Conservation (phyloP, 2,797 vertebrate genomes). For the Scleropages formosus region DNA sequence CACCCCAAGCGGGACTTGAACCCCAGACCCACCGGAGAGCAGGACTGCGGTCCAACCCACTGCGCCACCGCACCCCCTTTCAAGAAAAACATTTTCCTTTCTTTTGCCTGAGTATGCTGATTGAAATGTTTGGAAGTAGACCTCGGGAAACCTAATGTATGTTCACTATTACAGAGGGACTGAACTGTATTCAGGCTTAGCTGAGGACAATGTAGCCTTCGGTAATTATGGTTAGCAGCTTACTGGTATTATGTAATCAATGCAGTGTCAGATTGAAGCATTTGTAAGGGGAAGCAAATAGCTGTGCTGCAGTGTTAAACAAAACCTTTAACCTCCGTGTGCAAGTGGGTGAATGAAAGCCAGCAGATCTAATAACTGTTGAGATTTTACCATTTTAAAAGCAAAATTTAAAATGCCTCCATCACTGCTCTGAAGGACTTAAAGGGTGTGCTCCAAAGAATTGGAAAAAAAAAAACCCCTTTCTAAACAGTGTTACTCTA, state of each 20-base stretch:
- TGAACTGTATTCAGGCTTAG: not conserved
- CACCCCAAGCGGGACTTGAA: too few relatives aligned
- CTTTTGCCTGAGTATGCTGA: not conserved
- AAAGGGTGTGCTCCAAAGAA: not conserved
- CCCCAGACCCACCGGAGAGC: too few relatives aligned
- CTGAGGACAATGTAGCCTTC: not conserved
- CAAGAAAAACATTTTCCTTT: not conserved
- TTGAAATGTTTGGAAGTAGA: not conserved
- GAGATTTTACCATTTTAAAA: too few relatives aligned
- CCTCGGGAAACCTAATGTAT: not conserved
- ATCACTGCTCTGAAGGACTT: not conserved
- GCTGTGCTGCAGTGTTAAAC: not conserved
- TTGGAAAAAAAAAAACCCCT: not conserved
- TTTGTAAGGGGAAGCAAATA: conserved; percentile 1
- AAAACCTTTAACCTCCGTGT: not conserved
- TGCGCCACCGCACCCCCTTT: too few relatives aligned
- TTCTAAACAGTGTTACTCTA: not conserved
- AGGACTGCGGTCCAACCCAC: too few relatives aligned
- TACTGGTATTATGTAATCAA: not conserved
- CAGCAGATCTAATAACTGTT: too few relatives aligned
- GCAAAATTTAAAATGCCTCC: too few relatives aligned
- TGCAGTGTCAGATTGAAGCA: not conserved
- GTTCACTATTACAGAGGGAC: not conserved
- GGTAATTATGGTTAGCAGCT: not conserved
- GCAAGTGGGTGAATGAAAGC: not conserved